phyloP scores from a whole-genome alignment of 1,140 invertebrate species.

The Trichomalopsis sarcophagae region DNA sequence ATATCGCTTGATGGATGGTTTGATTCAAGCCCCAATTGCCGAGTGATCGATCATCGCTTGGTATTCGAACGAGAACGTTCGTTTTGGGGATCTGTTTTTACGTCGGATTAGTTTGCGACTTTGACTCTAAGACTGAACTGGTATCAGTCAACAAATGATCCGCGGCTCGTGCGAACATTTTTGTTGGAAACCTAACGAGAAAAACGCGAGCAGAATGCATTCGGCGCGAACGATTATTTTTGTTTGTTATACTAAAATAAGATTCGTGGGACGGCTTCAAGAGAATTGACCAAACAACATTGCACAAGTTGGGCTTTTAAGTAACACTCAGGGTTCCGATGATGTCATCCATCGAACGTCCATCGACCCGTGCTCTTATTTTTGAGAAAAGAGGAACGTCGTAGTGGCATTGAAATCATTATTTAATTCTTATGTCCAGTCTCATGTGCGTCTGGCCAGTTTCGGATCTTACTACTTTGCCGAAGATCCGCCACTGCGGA shows the following conservation, averaged over 20 bases:
- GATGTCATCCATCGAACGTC: not conserved
- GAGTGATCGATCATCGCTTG: too few species aligned
- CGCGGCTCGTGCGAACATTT: not conserved
- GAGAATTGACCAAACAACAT: not conserved
- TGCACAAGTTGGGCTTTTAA: not conserved
- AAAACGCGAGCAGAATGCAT: not conserved
- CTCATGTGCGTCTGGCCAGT: not conserved
- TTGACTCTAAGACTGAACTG: too few species aligned
- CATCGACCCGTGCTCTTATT: not conserved
- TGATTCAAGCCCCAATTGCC: too few species aligned
- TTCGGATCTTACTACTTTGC: not conserved
- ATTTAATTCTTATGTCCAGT: too few species aligned
- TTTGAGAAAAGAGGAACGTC: not conserved
- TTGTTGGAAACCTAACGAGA: not conserved
- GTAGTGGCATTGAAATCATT: not conserved
- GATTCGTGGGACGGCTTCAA: not conserved
- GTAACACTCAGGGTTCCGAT: not conserved
- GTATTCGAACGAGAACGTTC: too few species aligned
- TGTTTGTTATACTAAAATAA: conserved; percentile 5
- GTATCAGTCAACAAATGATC: not conserved
- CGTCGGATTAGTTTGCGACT: too few species aligned
- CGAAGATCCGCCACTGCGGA: too few species aligned
- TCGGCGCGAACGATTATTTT: not conserved
- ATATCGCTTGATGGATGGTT: too few species aligned
- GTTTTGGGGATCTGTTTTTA: too few species aligned